Percentiles rank a stretch among this genome's conserved stretches.
These are phyloP conservation scores for Phylloscopus whistleri DNA, from an alignment of 2,113 vertebrate species.

Conservation along the genomic window DNA sequence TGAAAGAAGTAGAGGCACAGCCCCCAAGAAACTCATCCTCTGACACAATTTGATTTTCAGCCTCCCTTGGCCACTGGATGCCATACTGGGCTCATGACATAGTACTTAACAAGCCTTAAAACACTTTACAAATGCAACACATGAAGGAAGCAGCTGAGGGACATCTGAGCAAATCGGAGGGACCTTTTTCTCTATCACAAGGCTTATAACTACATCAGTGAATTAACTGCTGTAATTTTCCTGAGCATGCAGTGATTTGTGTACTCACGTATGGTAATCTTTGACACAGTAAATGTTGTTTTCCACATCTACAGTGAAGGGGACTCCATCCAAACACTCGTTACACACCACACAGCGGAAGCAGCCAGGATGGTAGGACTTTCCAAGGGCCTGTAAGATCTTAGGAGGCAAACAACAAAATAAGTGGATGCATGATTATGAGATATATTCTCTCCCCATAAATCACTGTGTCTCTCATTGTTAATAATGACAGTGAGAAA, in stretches of 20 bases:
- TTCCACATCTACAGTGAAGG: constrained; percentile 95
- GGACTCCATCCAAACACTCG: constrained; percentile 93
- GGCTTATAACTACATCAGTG: not conserved
- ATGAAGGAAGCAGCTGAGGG: not conserved
- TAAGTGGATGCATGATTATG: not conserved
- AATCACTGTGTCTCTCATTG: not conserved
- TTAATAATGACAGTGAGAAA: not conserved
- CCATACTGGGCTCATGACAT: not conserved
- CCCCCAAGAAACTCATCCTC: not conserved
- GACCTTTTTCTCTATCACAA: not conserved
- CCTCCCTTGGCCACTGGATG: not conserved
- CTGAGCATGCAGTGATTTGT: not conserved
- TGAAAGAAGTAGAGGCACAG: not conserved
- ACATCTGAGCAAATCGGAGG: not conserved
- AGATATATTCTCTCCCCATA: not conserved
- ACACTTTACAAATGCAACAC: not conserved
- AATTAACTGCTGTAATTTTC: fast-evolving
- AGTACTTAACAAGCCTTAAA: not conserved
- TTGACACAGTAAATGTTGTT: constrained; percentile 99
- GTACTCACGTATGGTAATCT: constrained; percentile 95
- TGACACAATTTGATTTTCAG: not conserved
- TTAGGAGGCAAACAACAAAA: constrained; percentile 45
- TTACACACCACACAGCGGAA: constrained; percentile 98
- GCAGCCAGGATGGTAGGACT: constrained; percentile 96
- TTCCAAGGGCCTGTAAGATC: constrained; percentile 97